These are phyloP conservation scores for Psylliodes chrysocephalus DNA, from an alignment of 2,888 invertebrate species.

Conservation along the genomic window DNA sequence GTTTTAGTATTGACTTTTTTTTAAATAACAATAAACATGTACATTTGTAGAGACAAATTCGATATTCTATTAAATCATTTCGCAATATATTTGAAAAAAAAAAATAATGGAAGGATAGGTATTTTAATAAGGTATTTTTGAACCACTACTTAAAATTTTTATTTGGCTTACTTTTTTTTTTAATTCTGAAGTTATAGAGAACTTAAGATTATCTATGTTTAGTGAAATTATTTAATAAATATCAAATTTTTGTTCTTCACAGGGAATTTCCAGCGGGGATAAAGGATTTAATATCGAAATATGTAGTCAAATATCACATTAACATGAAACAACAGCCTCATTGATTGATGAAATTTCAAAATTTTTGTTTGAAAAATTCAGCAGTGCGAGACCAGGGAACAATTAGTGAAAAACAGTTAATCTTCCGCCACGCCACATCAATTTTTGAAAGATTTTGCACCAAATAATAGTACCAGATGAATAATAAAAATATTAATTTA, in stretches of 20 bases:
- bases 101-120: too few relatives aligned
- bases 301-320: constrained; percentile 66
- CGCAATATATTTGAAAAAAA: too few relatives aligned
- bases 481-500: too few relatives aligned
- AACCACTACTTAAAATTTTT: too few relatives aligned
- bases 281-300: constrained; percentile 58
- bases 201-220: too few relatives aligned
- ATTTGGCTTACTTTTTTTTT: too few relatives aligned
- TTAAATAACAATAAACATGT: constrained; percentile 55
- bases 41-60: constrained; percentile 44
- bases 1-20: constrained; percentile 52
- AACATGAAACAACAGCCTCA: constrained; percentile 63
- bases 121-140: too few relatives aligned
- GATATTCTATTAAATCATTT: background rate
- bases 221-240: background rate
- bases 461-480: constrained; percentile 14
- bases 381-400: constrained; percentile 21
- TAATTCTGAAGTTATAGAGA: too few relatives aligned
- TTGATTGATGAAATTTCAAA: constrained; percentile 42
- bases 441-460: background rate
- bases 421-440: background rate
- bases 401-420: constrained; percentile 22
- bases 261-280: constrained; percentile 12
- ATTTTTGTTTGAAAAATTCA: constrained; percentile 8
- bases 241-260: background rate